Evolutionary conservation across 2,797 vertebrate species (phyloP), one percentile per base, ranked within the genome.

Genomic region (Rhadinocentrus ornatus): DNA sequence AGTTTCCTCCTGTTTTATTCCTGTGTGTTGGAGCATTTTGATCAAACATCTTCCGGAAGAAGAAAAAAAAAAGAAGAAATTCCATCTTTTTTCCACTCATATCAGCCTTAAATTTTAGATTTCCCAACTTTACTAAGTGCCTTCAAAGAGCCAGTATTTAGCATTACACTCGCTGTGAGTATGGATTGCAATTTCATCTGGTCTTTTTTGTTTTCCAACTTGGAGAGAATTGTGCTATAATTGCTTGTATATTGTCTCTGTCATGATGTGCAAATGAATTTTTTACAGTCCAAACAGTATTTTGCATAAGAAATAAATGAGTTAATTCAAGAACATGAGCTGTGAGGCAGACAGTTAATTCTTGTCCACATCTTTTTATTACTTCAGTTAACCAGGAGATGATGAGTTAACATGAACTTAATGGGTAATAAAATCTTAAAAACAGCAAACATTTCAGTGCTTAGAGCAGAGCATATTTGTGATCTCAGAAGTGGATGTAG

Each of bases 401-500:
- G 39, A 62, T 60, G 57, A 73, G 32, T 46, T 67, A 9, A 78
- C 22, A 0, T 61, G 44, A n/a, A 50, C 20, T 22, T 13, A 2
- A 2, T 27, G 2, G 11, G 29, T 18, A 0, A 7, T 12, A 52
- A 22, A 0, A 1, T 9, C n/a, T n/a, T n/a, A n/a, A n/a, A n/a
- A n/a, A n/a, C 59, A 41, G 8, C 13, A 62, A n/a, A 41, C 20
- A 5, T 11, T 24, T 24, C n/a, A 10, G 7, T 12, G 12, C n/a
- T 12, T 15, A 3, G 5, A 6, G 15, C 24, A 1, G 10, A 39
- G 15, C 8, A 44, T 11, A 12, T 6, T 0, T 15, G 15, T 31
- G 27, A 0, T 41, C 52, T 94, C 76, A 96, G 80, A 93, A 93
- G 76, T 96, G 95, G 53, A 97, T 90, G 55, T 96, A 96, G 22